These are phyloP conservation scores for Rattus rattus DNA, from an alignment of 2,113 vertebrate genomes.

Conservation along the genomic window DNA sequence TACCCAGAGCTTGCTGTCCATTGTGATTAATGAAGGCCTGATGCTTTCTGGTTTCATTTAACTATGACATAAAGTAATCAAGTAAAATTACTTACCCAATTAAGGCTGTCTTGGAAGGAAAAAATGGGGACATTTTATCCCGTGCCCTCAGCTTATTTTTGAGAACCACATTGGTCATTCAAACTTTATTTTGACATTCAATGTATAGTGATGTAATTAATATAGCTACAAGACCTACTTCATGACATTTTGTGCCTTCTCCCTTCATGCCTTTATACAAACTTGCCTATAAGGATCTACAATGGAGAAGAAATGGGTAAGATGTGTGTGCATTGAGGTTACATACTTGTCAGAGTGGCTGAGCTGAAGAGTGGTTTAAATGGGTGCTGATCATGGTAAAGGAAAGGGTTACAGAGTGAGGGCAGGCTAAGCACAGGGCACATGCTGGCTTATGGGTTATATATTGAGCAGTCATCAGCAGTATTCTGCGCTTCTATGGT, in stretches of 20 bases:
- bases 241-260: not conserved
- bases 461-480: not conserved
- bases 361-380: not conserved
- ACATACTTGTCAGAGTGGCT: not conserved
- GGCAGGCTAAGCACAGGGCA: not conserved
- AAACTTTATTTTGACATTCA: not conserved
- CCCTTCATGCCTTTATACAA: not conserved
- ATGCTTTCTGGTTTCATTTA: not conserved
- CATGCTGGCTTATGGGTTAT: too few species aligned
- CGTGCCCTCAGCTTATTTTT: not conserved
- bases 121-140: not conserved
- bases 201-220: not conserved
- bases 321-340: not conserved
- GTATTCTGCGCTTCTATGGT: not conserved
- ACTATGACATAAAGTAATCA: not conserved
- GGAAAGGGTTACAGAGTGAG: not conserved
- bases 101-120: not conserved
- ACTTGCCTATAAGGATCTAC: not conserved
- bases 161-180: not conserved
- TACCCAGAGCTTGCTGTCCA: not conserved
- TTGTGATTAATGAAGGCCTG: not conserved
- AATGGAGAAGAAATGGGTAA: not conserved
- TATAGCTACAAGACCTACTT: not conserved
- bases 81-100: not conserved
- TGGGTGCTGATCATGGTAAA: not conserved